Evolutionary conservation across 2,888 invertebrate species (phyloP).

Genomic region (Zygogramma bicolorata): DNA sequence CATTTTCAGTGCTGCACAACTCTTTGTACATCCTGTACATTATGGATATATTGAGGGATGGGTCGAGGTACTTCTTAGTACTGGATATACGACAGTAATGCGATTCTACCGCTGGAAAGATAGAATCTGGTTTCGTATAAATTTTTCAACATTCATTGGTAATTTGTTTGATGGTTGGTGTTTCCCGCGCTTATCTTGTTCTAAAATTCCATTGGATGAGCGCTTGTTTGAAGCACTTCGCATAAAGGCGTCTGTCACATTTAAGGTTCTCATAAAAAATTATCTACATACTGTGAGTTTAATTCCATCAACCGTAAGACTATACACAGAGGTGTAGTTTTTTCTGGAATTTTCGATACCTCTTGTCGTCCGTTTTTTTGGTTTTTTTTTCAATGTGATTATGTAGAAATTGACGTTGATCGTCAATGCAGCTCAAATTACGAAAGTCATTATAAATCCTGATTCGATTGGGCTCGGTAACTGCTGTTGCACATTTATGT

Average conservation of each 20-base stretch:
- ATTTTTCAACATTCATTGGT: constrained; percentile 24
- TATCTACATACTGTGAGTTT: constrained; percentile 36
- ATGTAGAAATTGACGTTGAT: too few species aligned
- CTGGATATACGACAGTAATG: too few species aligned
- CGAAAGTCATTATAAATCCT: too few species aligned
- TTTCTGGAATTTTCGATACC: constrained; percentile 45
- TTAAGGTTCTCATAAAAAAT: constrained; percentile 46
- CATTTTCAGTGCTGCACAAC: too few species aligned
- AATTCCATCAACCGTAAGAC: constrained; percentile 42
- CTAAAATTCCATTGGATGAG: constrained; percentile 34
- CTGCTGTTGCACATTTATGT: too few species aligned
- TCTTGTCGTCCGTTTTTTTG: constrained; percentile 1
- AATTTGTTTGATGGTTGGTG: constrained; percentile 37
- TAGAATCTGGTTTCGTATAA: constrained; percentile 39
- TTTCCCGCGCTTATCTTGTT: constrained; percentile 46
- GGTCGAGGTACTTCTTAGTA: too few species aligned
- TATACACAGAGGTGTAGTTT: constrained; percentile 20
- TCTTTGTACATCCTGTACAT: too few species aligned
- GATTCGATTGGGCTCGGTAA: too few species aligned
- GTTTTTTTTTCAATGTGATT: neutral
- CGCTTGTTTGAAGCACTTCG: constrained; percentile 45
- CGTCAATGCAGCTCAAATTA: too few species aligned
- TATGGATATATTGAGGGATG: too few species aligned
- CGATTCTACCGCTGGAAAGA: too few species aligned
- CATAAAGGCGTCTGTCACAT: constrained; percentile 48